phyloP scores from a whole-genome alignment of 1,140 invertebrate genomes.

The Lithobius niger region DNA sequence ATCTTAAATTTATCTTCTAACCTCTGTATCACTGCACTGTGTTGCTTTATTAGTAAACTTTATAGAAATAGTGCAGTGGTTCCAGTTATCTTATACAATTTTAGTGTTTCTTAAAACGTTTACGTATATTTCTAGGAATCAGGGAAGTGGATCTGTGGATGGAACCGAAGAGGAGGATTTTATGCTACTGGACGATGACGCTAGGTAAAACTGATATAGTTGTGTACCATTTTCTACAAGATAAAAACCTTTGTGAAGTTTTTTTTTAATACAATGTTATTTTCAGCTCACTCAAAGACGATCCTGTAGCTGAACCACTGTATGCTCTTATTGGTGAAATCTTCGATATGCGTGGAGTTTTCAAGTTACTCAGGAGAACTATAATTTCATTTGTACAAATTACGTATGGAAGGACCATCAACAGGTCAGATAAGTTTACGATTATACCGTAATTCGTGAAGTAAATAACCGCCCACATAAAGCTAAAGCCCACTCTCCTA shows the following conservation, averaged over 20 bases:
- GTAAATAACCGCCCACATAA: not conserved
- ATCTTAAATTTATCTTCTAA: too few relatives aligned
- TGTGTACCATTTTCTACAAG: not conserved
- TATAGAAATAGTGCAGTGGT: too few relatives aligned
- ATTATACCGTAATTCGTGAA: not conserved
- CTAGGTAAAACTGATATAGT: not conserved
- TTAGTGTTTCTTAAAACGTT: too few relatives aligned
- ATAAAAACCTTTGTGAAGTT: not conserved
- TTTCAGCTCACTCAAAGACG: conserved; percentile 24
- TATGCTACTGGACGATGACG: not conserved
- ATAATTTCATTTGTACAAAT: conserved; percentile 85
- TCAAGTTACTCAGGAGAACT: conserved; percentile 69
- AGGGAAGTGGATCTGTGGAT: not conserved
- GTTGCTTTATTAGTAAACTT: too few relatives aligned
- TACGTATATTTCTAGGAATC: not conserved
- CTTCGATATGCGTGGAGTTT: conserved; percentile 75
- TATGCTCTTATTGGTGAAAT: conserved; percentile 73
- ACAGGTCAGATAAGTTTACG: too few relatives aligned
- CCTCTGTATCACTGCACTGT: too few relatives aligned
- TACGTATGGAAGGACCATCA: conserved; percentile 78
- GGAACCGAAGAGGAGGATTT: not conserved
- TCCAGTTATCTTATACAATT: too few relatives aligned
- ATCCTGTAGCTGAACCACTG: conserved; percentile 74
- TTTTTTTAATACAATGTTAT: not conserved
- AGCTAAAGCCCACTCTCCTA: not conserved